Base-by-base conservation (phyloP, 2,888 invertebrate genomes). In the Chymomyza caudatula region DNA sequence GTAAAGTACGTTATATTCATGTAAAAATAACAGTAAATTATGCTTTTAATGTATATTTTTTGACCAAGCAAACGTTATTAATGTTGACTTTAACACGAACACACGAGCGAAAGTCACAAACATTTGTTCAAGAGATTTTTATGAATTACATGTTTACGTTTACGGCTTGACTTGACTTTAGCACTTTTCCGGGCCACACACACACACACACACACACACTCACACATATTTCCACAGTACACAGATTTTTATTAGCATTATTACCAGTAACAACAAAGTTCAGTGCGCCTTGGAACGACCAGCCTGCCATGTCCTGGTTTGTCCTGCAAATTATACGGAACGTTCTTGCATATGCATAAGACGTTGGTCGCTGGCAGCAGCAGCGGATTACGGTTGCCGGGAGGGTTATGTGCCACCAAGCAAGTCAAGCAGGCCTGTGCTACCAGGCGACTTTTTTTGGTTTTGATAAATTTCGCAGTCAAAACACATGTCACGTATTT, bases 401-500 rank as follows among this genome's bases (percentile, higher is more conserved):
- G 6, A 8, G 13, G 19, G 52, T 1, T 2, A 2, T 8, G 23
- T 2, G 15, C 8, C 52, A 22, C 22, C 15, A 25, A 11, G 29
- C 29, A 47, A 47, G 15, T 15, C 43, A 43, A 43, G 43, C 15
- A 13, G 47, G 6, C 47, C 8, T 19, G 13, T 22, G 23, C 13
- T 25, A 13, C 2, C 75, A 75, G 65, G 74, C 73, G 65, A 67
- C 59, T 63, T 66, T 42, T 64, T 43, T 13, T 55, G 49, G 2
- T 47, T 70, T 74, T 51, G 47, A 20, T 73, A 83, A 85, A 72
- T 72, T 73, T 81, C 74, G 68, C 76, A 84, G 78, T 87, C 85
- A 74, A 76, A 71, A 85, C 85, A 85, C 86, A 86, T 86, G 80
- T 87, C 85, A 86, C 85, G 85, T 87, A 85, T 65, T 86, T 82